Conservation (phyloP, 2,113 vertebrate species). For the Trichechus manatus region DNA sequence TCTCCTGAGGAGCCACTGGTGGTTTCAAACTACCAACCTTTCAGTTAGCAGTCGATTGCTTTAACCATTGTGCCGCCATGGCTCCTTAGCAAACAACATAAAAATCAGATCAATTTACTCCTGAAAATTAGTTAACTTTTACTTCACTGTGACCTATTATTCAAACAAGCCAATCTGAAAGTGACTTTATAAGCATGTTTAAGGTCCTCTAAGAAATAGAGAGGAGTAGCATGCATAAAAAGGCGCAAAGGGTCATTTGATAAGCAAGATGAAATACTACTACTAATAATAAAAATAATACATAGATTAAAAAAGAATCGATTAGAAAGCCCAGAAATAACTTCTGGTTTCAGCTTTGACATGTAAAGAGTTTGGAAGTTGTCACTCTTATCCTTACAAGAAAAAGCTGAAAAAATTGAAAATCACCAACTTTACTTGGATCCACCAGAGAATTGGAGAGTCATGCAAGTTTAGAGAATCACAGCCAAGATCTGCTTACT, state of each 20-base stretch:
- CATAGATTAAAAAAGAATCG: background rate
- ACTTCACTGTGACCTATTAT: background rate
- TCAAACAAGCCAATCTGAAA: background rate
- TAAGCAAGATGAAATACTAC: background rate
- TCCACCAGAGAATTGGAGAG: too few relatives aligned
- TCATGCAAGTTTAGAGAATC: background rate
- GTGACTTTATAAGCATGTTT: background rate
- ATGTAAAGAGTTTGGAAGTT: too few relatives aligned
- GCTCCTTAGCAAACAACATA: background rate
- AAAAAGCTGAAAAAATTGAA: too few relatives aligned
- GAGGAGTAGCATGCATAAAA: background rate
- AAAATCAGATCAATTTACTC: slow-evolving; percentile 15
- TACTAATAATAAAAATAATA: background rate
- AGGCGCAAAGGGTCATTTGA: background rate
- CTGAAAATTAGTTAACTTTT: background rate
- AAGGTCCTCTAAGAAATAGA: background rate
- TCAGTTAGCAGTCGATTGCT: too few relatives aligned
- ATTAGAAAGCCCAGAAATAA: background rate
- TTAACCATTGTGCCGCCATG: too few relatives aligned
- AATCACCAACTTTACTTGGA: too few relatives aligned
- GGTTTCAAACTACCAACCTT: too few relatives aligned
- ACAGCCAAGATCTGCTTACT: background rate
- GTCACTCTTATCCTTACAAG: too few relatives aligned
- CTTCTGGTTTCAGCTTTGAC: background rate
- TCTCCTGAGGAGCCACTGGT: too few relatives aligned